Evolutionary conservation across 1,140 invertebrate genomes (phyloP), one percentile per base, ranked within the genome.

Genomic region (Ostrea denselamellosa): DNA sequence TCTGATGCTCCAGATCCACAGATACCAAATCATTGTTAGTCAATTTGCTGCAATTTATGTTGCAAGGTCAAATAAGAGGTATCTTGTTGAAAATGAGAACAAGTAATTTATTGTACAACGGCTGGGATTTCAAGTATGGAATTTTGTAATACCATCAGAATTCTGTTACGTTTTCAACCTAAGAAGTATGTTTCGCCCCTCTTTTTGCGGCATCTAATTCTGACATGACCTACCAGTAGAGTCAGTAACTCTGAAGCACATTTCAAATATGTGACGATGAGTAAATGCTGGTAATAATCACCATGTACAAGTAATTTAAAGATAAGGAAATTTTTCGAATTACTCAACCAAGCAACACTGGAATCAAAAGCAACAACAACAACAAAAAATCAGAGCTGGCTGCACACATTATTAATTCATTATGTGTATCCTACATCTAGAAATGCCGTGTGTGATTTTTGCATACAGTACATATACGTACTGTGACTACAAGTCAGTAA

Each of bases 21-120:
- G 68, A 34, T 14, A 25, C 28, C 68, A 77, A 77, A 77, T 77
- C 68, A 77, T 77, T 77, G 25, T 77, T 44, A 77, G 22, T 77
- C 25, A 77, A 28, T 77, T 14, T 77, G 68, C 68, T 77, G 68
- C 22, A 77, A 77, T 28, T 77, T 77, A 77, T 34, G 28, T 77
- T 25, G 68, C 25, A 77, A 28, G 68, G 68, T 34, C 22, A 77
- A 77, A 77, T 77, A 77, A 77, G 14, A 77, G 68, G 25, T 77
- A 34, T 34, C 22, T 77, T 77, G 25, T 28, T 25, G 25, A 25
- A 77, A 77, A 77, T 77, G 25, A 77, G 68, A 77, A 77, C 68
- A 77, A 28, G 34, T 5, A 44, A 44, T 19, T 14, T 62, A n/a
- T 12, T 62, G 58, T n/a, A 62, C 58, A 62, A 62, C 9, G 14